A percentile compares a stretch with the other conserved stretches of the same genome.
phyloP scores from a whole-genome alignment of 1,140 invertebrate genomes.

The Drosophila santomea region DNA sequence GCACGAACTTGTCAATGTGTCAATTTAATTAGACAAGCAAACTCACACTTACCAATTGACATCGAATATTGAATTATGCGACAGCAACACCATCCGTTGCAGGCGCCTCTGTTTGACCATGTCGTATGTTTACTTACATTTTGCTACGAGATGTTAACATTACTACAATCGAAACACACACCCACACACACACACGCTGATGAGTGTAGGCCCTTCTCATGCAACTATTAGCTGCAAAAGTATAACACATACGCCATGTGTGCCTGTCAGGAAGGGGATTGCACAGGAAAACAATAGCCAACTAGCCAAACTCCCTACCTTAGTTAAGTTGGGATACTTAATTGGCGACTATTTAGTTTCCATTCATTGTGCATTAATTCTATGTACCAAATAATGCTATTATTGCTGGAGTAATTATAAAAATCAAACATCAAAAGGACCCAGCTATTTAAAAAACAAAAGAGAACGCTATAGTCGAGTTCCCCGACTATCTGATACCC shows the following conservation, averaged over 20 bases:
- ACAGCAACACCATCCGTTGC: constrained; percentile 9
- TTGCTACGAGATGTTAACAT: constrained; percentile 57
- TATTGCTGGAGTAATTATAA: neutral
- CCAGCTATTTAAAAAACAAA: too few relatives aligned
- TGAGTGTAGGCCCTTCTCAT: neutral
- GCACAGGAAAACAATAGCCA: neutral
- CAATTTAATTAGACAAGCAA: constrained; percentile 84
- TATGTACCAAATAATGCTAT: too few relatives aligned
- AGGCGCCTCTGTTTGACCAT: constrained; percentile 29
- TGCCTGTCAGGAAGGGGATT: constrained; percentile 3
- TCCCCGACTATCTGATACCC: too few relatives aligned
- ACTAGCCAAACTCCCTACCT: neutral
- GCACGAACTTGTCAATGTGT: constrained; percentile 83
- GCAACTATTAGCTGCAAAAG: constrained; percentile 15
- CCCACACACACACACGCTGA: constrained; percentile 7
- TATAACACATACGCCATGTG: constrained; percentile 42
- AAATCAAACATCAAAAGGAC: neutral
- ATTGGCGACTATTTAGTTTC: neutral
- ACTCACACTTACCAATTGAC: constrained; percentile 51
- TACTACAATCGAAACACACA: constrained; percentile 37
- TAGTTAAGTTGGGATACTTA: neutral
- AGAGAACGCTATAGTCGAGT: too few relatives aligned
- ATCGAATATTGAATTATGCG: constrained; percentile 52
- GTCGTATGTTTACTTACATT: constrained; percentile 52
- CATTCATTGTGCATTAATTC: too few relatives aligned